These are phyloP conservation scores for Phaethornis superciliosus DNA, from an alignment of 2,113 vertebrate genomes.

Conservation along the genomic window DNA sequence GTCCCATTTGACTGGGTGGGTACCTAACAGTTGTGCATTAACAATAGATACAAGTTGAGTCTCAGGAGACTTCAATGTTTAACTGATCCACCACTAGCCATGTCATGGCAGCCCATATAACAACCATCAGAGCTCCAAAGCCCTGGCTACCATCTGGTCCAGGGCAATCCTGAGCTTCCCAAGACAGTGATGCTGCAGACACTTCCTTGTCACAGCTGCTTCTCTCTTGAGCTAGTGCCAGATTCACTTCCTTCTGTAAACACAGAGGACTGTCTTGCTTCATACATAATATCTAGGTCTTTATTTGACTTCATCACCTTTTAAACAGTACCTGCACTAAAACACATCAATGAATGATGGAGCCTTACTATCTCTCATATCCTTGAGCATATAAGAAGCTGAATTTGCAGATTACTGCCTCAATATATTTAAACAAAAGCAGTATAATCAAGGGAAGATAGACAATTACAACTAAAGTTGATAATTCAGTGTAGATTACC, in stretches of 20 bases:
- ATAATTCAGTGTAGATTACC: too few relatives aligned
- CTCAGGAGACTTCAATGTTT: background rate
- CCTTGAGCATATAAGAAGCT: background rate
- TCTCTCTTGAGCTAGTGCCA: background rate
- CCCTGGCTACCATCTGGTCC: background rate
- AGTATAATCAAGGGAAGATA: background rate
- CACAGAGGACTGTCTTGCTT: background rate
- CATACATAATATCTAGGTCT: background rate
- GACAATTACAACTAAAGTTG: background rate
- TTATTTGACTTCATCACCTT: background rate
- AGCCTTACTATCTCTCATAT: background rate
- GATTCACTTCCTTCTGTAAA: background rate
- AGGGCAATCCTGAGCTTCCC: background rate
- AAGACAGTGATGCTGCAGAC: fast-evolving
- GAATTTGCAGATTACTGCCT: background rate
- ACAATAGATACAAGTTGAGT: background rate
- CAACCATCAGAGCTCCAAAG: background rate
- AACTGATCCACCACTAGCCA: background rate
- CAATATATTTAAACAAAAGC: background rate
- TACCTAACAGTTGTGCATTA: background rate
- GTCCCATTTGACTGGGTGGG: background rate
- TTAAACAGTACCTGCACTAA: background rate
- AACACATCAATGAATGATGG: background rate
- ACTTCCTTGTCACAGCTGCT: background rate
- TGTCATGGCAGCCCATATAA: background rate